A percentile compares a stretch with the other conserved stretches of the same genome.
Evolutionary conservation across 2,113 vertebrate species (phyloP).

Genomic region (Siniperca knerii): DNA sequence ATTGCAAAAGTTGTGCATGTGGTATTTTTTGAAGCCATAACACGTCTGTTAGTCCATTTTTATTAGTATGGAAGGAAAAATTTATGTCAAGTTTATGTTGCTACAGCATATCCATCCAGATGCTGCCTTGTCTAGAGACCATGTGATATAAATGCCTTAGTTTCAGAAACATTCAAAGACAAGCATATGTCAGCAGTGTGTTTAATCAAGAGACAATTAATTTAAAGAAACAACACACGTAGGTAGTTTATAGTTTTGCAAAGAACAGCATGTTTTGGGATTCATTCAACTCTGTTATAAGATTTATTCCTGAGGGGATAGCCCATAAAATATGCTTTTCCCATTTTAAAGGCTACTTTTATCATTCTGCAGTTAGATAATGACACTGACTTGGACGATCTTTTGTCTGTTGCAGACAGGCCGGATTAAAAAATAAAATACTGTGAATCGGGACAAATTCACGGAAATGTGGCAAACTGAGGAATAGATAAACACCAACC

Average conservation of each 20-base stretch:
- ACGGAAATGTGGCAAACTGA: background rate
- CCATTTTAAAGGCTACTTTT: conserved; percentile 27
- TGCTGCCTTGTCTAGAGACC: background rate
- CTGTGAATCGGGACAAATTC: background rate
- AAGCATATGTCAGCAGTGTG: conserved; percentile 24
- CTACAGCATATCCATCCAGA: background rate
- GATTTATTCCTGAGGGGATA: conserved; percentile 12
- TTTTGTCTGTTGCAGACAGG: background rate
- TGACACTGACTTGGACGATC: background rate
- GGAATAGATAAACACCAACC: background rate
- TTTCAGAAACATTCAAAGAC: conserved; percentile 23
- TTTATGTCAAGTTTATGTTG: conserved; percentile 40
- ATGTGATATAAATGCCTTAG: conserved; percentile 15
- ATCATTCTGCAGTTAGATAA: background rate
- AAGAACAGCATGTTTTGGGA: conserved; percentile 31
- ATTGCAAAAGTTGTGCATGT: background rate
- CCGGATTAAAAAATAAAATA: too few relatives aligned
- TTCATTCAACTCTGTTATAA: conserved; percentile 8
- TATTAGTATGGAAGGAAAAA: conserved; percentile 23
- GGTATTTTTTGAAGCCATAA: background rate
- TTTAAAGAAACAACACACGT: conserved; percentile 21
- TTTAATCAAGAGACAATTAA: conserved; percentile 33
- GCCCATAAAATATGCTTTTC: conserved; percentile 18
- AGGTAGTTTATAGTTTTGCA: conserved; percentile 17
- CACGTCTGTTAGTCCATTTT: background rate